These are phyloP conservation scores for Reticulitermes lucifugus DNA, from an alignment of 2,888 invertebrate species.

Conservation along the genomic window DNA sequence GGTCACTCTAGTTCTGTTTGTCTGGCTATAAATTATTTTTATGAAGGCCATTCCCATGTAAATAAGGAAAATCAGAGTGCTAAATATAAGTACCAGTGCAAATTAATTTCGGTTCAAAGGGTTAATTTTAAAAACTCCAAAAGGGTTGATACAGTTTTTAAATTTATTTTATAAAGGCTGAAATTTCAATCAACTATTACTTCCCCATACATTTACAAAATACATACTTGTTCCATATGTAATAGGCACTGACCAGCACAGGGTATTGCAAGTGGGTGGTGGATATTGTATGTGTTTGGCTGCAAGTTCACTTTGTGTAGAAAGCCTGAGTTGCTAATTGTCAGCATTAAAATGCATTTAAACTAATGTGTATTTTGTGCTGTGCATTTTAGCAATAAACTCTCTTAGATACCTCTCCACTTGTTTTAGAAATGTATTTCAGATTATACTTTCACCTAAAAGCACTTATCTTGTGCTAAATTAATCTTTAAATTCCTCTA, in stretches of 20 bases:
- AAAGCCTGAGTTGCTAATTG: neutral
- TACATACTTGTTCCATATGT: neutral
- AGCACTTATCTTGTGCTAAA: too few species aligned
- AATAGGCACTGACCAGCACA: neutral
- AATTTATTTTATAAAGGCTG: neutral
- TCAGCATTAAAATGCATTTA: conserved; percentile 13
- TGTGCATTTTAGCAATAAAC: conserved; percentile 21
- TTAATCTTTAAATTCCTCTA: too few species aligned
- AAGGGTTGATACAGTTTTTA: neutral
- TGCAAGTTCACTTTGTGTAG: neutral
- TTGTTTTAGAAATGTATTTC: too few species aligned
- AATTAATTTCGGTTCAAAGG: too few species aligned
- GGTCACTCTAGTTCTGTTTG: too few species aligned
- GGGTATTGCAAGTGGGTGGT: neutral
- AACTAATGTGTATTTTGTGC: neutral
- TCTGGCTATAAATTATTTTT: too few species aligned
- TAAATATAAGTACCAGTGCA: too few species aligned
- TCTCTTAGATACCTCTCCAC: neutral
- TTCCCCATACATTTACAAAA: neutral
- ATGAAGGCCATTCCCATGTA: too few species aligned
- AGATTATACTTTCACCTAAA: too few species aligned
- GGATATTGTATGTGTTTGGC: neutral
- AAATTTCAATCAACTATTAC: neutral
- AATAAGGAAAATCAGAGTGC: too few species aligned
- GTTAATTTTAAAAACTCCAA: neutral